These are phyloP conservation scores for Eulithis testata DNA, from an alignment of 2,888 invertebrate genomes.

Conservation along the genomic window DNA sequence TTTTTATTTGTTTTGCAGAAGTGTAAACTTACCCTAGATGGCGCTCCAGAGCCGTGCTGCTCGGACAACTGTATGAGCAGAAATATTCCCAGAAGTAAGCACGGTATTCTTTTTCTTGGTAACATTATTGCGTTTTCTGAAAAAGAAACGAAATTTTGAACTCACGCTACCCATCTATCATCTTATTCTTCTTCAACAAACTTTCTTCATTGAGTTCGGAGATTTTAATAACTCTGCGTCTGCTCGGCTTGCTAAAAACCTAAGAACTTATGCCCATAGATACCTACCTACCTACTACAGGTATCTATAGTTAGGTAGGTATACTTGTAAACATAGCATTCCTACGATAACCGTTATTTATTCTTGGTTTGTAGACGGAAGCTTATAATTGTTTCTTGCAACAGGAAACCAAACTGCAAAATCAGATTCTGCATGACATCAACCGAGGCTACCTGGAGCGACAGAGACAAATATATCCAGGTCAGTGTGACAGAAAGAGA, in stretches of 20 bases:
- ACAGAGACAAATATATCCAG: conserved; percentile 27
- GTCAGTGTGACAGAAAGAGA: conserved; percentile 27
- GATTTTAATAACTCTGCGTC: no score
- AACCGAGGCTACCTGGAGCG: conserved; percentile 15
- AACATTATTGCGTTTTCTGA: conserved; percentile 60
- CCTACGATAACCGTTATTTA: not conserved
- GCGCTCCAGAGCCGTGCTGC: conserved; percentile 74
- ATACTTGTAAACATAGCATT: not conserved
- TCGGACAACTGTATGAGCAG: conserved; percentile 59
- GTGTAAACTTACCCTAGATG: conserved; percentile 61
- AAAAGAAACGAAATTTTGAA: conserved; percentile 31
- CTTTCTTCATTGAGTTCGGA: no score
- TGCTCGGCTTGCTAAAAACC: no score
- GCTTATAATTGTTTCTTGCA: conserved; percentile 25
- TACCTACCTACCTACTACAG: no score
- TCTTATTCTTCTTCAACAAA: no score
- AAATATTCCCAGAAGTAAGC: conserved; percentile 52
- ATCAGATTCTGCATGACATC: conserved; percentile 26
- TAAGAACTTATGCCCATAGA: no score
- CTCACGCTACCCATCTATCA: no score
- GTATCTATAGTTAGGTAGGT: not conserved
- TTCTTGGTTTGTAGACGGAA: conserved; percentile 10
- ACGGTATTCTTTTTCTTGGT: conserved; percentile 68
- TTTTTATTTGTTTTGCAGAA: no score
- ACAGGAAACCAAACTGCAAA: conserved; percentile 19